Evolutionary conservation across 2,888 invertebrate genomes (phyloP), one percentile per base, ranked within the genome.

Genomic region (Cephus spinipes): DNA sequence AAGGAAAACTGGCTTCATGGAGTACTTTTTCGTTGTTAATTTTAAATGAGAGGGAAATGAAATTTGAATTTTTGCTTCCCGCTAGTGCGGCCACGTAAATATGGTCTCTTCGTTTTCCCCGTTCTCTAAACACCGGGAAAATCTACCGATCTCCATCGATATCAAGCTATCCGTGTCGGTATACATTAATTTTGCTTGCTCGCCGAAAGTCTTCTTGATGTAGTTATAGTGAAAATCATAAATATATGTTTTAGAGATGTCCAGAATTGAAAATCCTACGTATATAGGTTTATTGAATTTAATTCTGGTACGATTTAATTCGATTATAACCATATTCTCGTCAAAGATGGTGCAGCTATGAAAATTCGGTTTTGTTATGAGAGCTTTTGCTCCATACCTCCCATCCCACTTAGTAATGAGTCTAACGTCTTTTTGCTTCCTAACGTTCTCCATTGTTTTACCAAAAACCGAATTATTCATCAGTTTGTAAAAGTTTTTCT

Each of bases 391-490:
- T 78, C 90, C 90, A 81, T 86, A 84, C 78, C 85, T 84, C 11
- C 81, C 82, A 11, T 86, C 83, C 88, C 88, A 91, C 74, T 89
- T 84, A 9, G 87, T 88, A 33, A 89, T 75, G 36, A 90, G 78
- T 78, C 85, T 88, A 0, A 91, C 85, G 81, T 88, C 83, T 36
- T 84, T 87, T 75, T 87, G 80, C 78, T 88, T 88, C 79, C 87
- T 83, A 15, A 88, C 85, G 79, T 88, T 89, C 82, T 89, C 88
- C 84, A 90, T 87, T 0, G 87, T 88, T 80, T 92, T 91, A 0
- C 91, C 90, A 81, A 88, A 91, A 1, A 90, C 82, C 0, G 89
- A 81, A 81, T 92, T 92, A 74, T 89, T 91, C 86, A 90, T 88
- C 15, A 90, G 81, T 87, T n/a, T n/a, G n/a, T n/a, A n/a, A n/a